Base-by-base conservation (phyloP, 1,140 invertebrate genomes). In the Trachelipus rathkii region DNA sequence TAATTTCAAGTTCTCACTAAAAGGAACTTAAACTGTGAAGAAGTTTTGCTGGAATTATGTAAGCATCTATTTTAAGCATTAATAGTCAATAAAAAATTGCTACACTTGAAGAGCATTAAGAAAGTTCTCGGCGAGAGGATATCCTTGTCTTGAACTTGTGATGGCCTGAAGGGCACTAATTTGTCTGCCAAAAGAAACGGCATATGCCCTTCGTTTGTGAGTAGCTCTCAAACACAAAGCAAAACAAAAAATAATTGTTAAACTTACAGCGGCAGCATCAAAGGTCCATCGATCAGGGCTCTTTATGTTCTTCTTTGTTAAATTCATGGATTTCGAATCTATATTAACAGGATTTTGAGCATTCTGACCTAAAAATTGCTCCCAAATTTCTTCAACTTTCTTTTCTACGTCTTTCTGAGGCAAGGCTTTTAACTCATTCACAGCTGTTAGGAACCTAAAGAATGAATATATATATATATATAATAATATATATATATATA, bases 281-380 rank as follows among this genome's bases (percentile, higher is more conserved):
- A 99, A 99, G 81, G 92, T 95, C 91, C 96, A 99, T 82, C 96
- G 88, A 86, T 95, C 93, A 11, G 92, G 90, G 71, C 90, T 90
- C 78, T 90, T 89, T 85, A 95, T 89, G 85, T 93, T 93, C 82
- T 89, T 90, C 81, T 92, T 91, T 0, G 92, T 94, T 8, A 90
- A 85, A 83, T 93, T 92, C 84, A 89, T 91, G 10, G 92, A 95
- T 83, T 90, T 89, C 5, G 95, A 96, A 85, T 99, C 98, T 10
- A 99, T 95, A 85, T 99, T 99, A 44, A 99, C 93, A 0, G 97
- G 95, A 83, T 95, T 97, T 53, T 93, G 93, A 0, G 97, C 96
- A 84, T 98, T 96, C 0, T 93, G 89, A 7, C 92, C 93, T 13
- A 99, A 87, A 87, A 93, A 99, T 85, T 98, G 95, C 82, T 91